Evolutionary conservation across 2,888 invertebrate species (phyloP).

Genomic region (Drosophila pseudotakahashii): DNA sequence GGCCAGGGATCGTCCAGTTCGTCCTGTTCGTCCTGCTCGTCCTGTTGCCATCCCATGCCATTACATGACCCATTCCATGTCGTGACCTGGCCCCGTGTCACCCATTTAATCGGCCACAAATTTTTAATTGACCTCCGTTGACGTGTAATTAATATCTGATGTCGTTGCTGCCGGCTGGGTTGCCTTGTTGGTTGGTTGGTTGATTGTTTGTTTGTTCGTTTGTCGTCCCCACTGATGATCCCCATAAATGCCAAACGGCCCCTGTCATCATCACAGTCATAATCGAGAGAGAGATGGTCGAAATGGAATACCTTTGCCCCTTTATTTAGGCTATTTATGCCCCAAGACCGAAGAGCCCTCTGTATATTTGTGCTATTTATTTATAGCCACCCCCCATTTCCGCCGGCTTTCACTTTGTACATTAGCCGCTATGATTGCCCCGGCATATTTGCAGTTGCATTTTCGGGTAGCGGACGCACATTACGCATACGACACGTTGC

Average conservation of each 20-base stretch:
- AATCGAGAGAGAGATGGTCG: no score
- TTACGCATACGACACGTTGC: constrained; percentile 43
- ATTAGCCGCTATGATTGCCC: constrained; percentile 12
- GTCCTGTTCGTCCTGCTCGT: neutral
- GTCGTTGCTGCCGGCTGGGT: constrained; percentile 19
- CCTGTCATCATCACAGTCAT: constrained; percentile 3
- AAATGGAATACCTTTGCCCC: neutral
- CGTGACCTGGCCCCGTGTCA: constrained; percentile 32
- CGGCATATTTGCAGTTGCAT: constrained; percentile 2
- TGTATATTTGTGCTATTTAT: constrained; percentile 30
- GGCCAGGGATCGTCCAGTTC: neutral
- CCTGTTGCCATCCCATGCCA: neutral
- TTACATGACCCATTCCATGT: constrained; percentile 13
- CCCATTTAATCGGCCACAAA: constrained; percentile 45
- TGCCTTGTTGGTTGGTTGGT: constrained; percentile 5
- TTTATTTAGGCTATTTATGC: constrained; percentile 22
- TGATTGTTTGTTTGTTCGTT: neutral
- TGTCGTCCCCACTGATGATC: no score
- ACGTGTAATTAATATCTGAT: constrained; percentile 56
- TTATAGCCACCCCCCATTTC: constrained; percentile 7
- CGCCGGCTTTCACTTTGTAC: constrained; percentile 16
- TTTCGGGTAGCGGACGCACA: constrained; percentile 8
- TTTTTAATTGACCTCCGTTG: constrained; percentile 55
- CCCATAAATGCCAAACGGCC: no score
- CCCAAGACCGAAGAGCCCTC: no score